These are phyloP conservation scores for Corythornis cristatus DNA, from an alignment of 2,113 vertebrate genomes.

Conservation along the genomic window DNA sequence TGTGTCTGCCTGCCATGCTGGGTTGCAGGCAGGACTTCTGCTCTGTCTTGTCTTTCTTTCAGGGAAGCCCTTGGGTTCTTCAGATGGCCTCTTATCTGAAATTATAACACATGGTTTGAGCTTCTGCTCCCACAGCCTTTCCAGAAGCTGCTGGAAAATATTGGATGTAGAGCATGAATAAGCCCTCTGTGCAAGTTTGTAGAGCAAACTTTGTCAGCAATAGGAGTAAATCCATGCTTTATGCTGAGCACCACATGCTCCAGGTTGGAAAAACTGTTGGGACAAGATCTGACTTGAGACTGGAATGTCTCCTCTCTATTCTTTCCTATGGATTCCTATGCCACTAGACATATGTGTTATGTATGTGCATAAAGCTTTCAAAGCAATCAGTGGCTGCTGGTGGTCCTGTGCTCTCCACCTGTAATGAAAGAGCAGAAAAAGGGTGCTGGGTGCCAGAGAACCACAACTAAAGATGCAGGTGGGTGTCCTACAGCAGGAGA, in stretches of 20 bases:
- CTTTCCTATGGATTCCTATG: not conserved
- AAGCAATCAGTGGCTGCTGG: not conserved
- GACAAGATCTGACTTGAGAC: not conserved
- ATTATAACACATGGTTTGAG: not conserved
- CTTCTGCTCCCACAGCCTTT: not conserved
- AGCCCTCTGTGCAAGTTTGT: not conserved
- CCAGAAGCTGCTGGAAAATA: not conserved
- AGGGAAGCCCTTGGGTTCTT: not conserved
- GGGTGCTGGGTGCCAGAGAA: not conserved
- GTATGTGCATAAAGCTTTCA: not conserved
- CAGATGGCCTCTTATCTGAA: not conserved
- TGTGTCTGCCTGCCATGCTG: accelerated
- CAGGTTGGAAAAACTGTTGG: not conserved
- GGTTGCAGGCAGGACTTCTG: not conserved
- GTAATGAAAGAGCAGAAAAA: not conserved
- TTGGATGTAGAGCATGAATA: not conserved
- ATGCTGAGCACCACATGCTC: not conserved
- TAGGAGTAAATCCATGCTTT: not conserved
- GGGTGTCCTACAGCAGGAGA: not conserved
- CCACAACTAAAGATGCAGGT: not conserved
- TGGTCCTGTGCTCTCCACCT: not conserved
- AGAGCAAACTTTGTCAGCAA: accelerated
- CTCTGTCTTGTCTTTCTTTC: not conserved
- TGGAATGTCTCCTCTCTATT: not conserved
- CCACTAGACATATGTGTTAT: not conserved